These are phyloP conservation scores for Dasysyrphus tricinctus DNA, from an alignment of 2,888 invertebrate genomes.

Conservation along the genomic window DNA sequence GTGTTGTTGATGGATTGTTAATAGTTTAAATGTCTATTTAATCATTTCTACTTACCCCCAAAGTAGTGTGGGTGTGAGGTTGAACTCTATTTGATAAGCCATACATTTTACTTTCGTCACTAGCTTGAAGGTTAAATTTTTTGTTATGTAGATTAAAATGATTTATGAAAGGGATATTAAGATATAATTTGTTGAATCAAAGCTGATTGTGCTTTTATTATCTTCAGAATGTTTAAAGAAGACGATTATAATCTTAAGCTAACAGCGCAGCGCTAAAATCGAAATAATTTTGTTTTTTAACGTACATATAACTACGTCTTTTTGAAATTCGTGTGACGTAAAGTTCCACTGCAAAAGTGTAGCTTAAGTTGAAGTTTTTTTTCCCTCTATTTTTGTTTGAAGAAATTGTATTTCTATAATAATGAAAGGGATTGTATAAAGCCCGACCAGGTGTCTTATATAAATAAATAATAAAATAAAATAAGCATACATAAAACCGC, in stretches of 20 bases:
- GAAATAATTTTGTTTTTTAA: not conserved
- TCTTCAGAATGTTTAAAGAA: conserved; percentile 11
- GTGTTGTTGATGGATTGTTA: not conserved
- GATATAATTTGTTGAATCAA: not conserved
- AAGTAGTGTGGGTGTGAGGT: conserved; percentile 12
- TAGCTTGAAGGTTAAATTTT: not conserved
- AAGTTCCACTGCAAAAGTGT: not conserved
- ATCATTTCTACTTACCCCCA: conserved; percentile 26
- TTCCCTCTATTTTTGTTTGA: not conserved
- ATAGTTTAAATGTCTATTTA: not conserved
- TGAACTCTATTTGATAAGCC: not conserved
- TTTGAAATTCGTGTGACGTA: not conserved
- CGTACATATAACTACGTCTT: not conserved
- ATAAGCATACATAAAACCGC: no score
- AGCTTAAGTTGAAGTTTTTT: not conserved
- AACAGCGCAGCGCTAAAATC: not conserved
- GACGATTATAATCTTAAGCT: not conserved
- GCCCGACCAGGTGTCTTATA: no score
- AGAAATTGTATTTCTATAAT: no score
- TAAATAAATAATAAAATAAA: no score
- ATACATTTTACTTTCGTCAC: conserved; percentile 42
- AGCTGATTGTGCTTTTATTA: not conserved
- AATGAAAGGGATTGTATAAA: no score
- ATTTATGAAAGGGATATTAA: conserved; percentile 37
- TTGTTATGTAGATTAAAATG: conserved; percentile 27